phyloP scores from a whole-genome alignment of 2,797 vertebrate species.

The Betta splendens region DNA sequence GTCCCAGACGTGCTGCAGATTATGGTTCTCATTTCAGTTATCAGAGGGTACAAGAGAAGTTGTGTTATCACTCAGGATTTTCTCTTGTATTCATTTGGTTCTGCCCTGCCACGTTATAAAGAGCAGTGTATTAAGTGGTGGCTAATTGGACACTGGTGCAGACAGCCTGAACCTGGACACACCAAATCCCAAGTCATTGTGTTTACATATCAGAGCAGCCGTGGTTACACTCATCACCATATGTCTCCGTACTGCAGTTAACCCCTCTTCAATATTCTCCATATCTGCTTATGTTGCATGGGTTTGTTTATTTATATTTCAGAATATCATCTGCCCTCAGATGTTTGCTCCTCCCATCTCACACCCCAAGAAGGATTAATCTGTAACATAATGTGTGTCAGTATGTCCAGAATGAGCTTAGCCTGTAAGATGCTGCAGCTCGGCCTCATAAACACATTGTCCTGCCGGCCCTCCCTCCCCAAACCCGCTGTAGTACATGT shows the following conservation, averaged over 20 bases:
- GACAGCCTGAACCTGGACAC: constrained; percentile 3
- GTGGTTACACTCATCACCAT: constrained; percentile 15
- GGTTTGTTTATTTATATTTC: constrained; percentile 83
- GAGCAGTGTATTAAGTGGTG: not conserved
- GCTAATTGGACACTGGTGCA: not conserved
- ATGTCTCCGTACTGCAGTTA: constrained; percentile 13
- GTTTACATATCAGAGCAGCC: constrained; percentile 22
- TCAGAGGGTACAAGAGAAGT: constrained; percentile 1
- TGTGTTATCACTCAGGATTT: constrained; percentile 17
- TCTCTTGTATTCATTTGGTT: constrained; percentile 10
- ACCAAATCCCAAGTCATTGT: constrained; percentile 20
- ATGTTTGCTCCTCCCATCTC: constrained; percentile 85
- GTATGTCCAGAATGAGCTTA: constrained; percentile 87
- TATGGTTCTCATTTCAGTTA: not conserved
- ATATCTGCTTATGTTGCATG: constrained; percentile 54
- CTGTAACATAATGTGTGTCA: constrained; percentile 89
- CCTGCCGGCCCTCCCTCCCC: accelerated
- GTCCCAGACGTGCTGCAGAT: not conserved
- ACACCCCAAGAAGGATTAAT: constrained; percentile 77
- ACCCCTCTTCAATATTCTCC: constrained; percentile 10
- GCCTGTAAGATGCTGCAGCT: constrained; percentile 63
- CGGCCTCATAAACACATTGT: constrained; percentile 26
- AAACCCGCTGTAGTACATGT: constrained; percentile 12
- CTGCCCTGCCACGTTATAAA: not conserved
- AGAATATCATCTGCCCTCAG: constrained; percentile 81